These are phyloP conservation scores for Bagarius yarrelli DNA, from an alignment of 2,113 vertebrate species.

Conservation along the genomic window DNA sequence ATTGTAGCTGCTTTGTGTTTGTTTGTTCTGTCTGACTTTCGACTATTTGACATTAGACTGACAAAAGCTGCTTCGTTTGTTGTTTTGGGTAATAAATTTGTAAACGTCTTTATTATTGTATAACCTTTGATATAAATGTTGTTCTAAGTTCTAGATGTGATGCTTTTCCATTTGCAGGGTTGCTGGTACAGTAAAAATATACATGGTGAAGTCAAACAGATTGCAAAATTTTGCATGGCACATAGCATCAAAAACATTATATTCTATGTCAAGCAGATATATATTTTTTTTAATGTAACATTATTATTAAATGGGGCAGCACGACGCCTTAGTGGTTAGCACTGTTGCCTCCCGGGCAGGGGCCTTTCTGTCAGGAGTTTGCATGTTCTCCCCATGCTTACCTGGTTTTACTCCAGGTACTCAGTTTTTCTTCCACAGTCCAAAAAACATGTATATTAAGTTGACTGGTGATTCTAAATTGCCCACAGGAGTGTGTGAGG, in stretches of 20 bases:
- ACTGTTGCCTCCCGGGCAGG: no score
- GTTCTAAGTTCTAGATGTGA: conserved; percentile 15
- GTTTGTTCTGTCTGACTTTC: conserved; percentile 29
- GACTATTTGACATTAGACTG: conserved; percentile 32
- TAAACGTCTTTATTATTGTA: conserved; percentile 18
- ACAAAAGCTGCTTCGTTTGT: conserved; percentile 45
- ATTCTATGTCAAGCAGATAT: background rate
- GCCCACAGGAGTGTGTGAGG: no score
- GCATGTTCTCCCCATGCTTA: no score
- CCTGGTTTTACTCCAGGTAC: no score
- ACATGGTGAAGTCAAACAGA: background rate
- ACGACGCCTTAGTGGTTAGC: no score
- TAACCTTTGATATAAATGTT: background rate
- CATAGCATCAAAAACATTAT: background rate
- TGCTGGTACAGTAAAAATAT: background rate
- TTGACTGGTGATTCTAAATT: background rate
- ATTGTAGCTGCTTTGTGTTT: conserved; percentile 40
- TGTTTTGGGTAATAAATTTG: conserved; percentile 32
- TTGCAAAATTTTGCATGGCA: background rate
- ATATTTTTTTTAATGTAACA: no score
- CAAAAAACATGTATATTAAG: no score
- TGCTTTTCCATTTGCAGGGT: background rate
- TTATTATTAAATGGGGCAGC: no score
- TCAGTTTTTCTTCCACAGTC: no score
- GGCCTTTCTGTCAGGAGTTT: no score